Conservation (phyloP, 2,113 vertebrate genomes). For the Zosterops hypoxanthus region DNA sequence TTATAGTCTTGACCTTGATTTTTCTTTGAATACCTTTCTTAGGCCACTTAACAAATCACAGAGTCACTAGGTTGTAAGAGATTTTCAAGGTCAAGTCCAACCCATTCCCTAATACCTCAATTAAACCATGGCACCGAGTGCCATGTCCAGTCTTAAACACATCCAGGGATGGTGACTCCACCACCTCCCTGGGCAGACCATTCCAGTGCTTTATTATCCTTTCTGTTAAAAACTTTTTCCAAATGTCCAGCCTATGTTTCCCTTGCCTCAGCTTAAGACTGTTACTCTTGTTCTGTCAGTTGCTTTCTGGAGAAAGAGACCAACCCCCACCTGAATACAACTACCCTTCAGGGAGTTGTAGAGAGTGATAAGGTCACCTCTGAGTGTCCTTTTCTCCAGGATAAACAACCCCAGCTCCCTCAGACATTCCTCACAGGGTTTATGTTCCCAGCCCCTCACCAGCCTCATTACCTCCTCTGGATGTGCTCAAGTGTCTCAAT, state of each 20-base stretch:
- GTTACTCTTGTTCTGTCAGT: background rate
- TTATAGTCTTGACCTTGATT: background rate
- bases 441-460: too few species aligned
- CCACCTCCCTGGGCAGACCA: background rate
- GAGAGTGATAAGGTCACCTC: too few species aligned
- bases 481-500: too few species aligned
- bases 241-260: background rate
- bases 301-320: background rate
- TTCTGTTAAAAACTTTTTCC: background rate
- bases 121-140: rapidly evolving
- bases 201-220: background rate
- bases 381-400: too few species aligned
- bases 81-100: background rate
- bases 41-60: background rate
- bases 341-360: too few species aligned
- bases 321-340: too few species aligned
- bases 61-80: background rate
- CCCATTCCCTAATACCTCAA: background rate
- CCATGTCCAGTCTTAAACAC: background rate
- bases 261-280: background rate
- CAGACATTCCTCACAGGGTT: too few species aligned
- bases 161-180: background rate
- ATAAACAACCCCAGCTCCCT: too few species aligned
- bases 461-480: too few species aligned
- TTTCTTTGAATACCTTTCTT: background rate